phyloP scores from a whole-genome alignment of 2,888 invertebrate genomes.

The Nineta flava region DNA sequence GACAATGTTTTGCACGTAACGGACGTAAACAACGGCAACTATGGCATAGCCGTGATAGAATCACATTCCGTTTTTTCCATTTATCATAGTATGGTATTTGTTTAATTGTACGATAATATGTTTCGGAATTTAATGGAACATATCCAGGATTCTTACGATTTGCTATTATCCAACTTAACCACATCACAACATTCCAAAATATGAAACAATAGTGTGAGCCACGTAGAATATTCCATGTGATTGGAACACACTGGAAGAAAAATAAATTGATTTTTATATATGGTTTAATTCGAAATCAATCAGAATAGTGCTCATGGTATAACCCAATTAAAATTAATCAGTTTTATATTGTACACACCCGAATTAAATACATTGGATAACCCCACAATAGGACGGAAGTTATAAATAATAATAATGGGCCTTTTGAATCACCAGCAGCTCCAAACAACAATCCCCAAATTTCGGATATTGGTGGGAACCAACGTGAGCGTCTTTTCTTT shows the following conservation, averaged over 20 bases:
- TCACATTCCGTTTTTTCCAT: conserved; percentile 73
- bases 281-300: background rate
- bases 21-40: conserved; percentile 81
- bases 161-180: conserved; percentile 82
- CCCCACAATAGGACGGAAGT: conserved; percentile 79
- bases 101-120: conserved; percentile 78
- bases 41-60: conserved; percentile 72
- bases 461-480: conserved; percentile 78
- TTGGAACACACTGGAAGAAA: conserved; percentile 56
- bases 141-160: conserved; percentile 83
- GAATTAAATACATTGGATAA: conserved; percentile 83
- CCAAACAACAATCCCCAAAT: conserved; percentile 82
- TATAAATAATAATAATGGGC: conserved; percentile 70
- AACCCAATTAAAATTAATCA: no score
- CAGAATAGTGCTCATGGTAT: no score
- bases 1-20: conserved; percentile 78
- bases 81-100: conserved; percentile 88
- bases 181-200: conserved; percentile 83
- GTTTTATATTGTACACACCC: conserved; percentile 43
- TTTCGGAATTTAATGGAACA: conserved; percentile 75
- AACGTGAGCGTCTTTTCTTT: conserved; percentile 61
- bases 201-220: conserved; percentile 82
- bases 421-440: conserved; percentile 80
- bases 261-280: background rate
- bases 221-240: conserved; percentile 77